A percentile compares a stretch with the other conserved stretches of the same genome.
Conservation (phyloP, 2,888 invertebrate species). For the Netelia fuscicornis region DNA sequence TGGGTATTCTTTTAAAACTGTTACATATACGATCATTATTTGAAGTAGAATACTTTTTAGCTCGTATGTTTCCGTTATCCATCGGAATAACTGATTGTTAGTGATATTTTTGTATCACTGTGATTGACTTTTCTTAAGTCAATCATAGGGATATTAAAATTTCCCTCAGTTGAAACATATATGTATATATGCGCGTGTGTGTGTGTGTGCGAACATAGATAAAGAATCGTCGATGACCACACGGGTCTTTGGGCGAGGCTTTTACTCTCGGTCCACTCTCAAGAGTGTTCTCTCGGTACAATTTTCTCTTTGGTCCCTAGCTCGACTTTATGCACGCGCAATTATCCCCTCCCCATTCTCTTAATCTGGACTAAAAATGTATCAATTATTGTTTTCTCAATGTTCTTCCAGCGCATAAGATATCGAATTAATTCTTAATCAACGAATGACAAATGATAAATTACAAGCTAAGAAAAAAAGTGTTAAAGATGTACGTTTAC, state of each 20-base stretch:
- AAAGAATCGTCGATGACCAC: constrained; percentile 25
- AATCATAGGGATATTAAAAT: no score
- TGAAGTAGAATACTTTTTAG: no score
- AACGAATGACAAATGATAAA: constrained; percentile 3
- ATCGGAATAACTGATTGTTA: no score
- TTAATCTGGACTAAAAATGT: not conserved
- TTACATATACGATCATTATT: no score
- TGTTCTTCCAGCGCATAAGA: not conserved
- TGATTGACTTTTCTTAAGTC: no score
- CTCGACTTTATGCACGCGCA: constrained; percentile 30
- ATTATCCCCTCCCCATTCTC: constrained; percentile 3
- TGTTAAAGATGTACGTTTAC: no score
- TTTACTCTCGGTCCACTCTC: constrained; percentile 24
- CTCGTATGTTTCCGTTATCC: no score
- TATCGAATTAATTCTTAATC: not conserved
- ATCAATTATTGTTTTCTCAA: not conserved
- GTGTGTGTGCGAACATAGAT: not conserved
- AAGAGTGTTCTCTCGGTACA: not conserved
- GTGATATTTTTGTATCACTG: no score
- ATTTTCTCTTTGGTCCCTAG: constrained; percentile 28
- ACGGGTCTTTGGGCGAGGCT: constrained; percentile 11
- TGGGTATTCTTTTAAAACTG: no score
- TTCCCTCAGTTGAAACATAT: no score
- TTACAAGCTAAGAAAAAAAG: not conserved
- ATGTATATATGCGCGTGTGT: not conserved